phyloP scores from a whole-genome alignment of 2,113 vertebrate species.

The Indicator maculatus region DNA sequence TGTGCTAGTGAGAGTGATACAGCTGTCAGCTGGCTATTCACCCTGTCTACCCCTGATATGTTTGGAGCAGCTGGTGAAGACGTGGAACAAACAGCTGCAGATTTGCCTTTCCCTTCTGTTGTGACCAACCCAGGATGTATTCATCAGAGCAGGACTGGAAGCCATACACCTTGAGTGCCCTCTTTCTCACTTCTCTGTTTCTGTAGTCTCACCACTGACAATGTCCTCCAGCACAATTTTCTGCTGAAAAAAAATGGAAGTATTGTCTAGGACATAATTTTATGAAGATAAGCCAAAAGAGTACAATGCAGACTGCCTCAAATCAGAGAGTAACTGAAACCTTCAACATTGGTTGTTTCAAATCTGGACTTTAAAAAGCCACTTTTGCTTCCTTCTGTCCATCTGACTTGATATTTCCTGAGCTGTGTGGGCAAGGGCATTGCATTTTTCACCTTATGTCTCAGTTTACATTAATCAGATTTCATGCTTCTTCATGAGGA shows the following conservation, averaged over 20 bases:
- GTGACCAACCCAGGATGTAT: rapidly evolving
- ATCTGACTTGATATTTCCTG: not conserved
- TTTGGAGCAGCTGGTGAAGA: not conserved
- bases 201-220: not conserved
- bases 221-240: not conserved
- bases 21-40: not conserved
- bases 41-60: not conserved
- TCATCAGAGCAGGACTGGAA: not conserved
- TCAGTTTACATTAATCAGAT: not conserved
- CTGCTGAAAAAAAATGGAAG: not conserved
- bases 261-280: rapidly evolving
- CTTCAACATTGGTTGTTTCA: not conserved
- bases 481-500: not conserved
- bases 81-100: not conserved
- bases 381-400: not conserved
- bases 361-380: not conserved
- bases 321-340: not conserved
- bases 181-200: not conserved
- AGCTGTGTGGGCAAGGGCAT: not conserved
- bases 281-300: not conserved
- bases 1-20: not conserved
- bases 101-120: not conserved
- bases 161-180: no score
- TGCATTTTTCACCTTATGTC: not conserved
- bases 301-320: not conserved